Percentiles rank a stretch among this genome's conserved stretches.
phyloP scores from a whole-genome alignment of 2,113 vertebrate species.

The Xiphophorus hellerii region DNA sequence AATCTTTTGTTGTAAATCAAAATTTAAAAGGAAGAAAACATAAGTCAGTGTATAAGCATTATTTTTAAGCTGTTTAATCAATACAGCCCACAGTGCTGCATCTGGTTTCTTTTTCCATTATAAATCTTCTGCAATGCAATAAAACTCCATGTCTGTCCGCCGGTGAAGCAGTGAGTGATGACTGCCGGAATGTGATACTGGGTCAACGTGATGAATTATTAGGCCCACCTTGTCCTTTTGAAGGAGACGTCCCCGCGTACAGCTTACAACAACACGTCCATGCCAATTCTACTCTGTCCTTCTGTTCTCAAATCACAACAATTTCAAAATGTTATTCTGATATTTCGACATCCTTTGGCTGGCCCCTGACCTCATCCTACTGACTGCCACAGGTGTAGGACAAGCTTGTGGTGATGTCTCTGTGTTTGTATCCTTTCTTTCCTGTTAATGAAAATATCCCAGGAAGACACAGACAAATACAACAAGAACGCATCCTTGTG shows the following conservation, averaged over 20 bases:
- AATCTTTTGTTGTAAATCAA: neutral
- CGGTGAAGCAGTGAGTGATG: conserved; percentile 25
- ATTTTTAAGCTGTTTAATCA: neutral
- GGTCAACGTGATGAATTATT: conserved; percentile 38
- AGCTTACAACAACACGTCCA: neutral
- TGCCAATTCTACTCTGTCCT: neutral
- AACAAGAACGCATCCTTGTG: conserved; percentile 16
- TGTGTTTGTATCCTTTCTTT: conserved; percentile 12
- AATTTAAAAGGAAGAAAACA: neutral
- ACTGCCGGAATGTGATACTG: conserved; percentile 21
- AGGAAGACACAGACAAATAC: conserved; percentile 17
- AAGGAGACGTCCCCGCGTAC: conserved; percentile 10
- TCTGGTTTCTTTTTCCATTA: neutral
- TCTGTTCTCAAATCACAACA: conserved; percentile 13
- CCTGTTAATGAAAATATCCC: conserved; percentile 58
- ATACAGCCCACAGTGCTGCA: neutral
- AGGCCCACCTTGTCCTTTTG: conserved; percentile 24
- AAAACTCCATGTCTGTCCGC: neutral
- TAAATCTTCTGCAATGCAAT: neutral
- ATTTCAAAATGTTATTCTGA: conserved; percentile 20
- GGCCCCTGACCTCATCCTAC: conserved; percentile 10
- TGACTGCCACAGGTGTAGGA: conserved; percentile 45
- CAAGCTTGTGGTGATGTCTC: conserved; percentile 36
- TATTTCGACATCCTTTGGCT: neutral
- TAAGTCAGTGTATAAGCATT: neutral